Evolutionary conservation across 2,888 invertebrate genomes (phyloP), one percentile per base, ranked within the genome.

Genomic region (Tenthredo mesomela): DNA sequence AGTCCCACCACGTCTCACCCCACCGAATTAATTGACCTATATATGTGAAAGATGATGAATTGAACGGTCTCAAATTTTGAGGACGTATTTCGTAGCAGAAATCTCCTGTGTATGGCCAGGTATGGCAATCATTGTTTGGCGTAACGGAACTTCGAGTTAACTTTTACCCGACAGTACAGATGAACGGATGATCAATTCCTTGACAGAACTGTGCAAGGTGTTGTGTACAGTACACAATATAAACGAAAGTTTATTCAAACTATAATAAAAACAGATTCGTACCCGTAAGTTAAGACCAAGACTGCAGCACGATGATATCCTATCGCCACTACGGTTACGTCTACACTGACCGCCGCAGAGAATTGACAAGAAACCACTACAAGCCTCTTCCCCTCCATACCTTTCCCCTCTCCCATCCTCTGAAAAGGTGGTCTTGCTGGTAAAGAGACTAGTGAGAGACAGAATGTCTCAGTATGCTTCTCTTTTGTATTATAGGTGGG

Each of bases 221-320:
- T 43, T 67, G 1, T 33, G 6, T 18, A 33, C 9, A 2, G 33
- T 7, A 18, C 21, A 21, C 12, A 21, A 43, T 40, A 12, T 29
- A 54, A 80, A 21, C 61, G 37, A 58, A 61, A 80, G 80, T 77
- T 77, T 9, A 21, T 37, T 50, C 29, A 40, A 37, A 61, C 40
- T 40, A 80, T 50, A 40, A 61, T 58, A 80, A 61, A 61, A 80
- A 80, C 40, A 80, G 80, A 80, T 61, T 80, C 80, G 50, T 80
- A 80, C 80, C 80, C 80, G 61, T 61, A 25, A 37, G 18, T 61
- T 73, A 25, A 78, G 80, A 40, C 25, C 29, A 80, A 29, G 61
- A 37, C 61, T 61, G 21, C 80, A 61, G 33, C 67, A 67, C 82
- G 67, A 50, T 43, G 82, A 33, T 82, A 82, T 82, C 70, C 70